These are phyloP conservation scores for Xyliphius kryptos DNA, from an alignment of 2,113 vertebrate genomes.

Conservation along the genomic window DNA sequence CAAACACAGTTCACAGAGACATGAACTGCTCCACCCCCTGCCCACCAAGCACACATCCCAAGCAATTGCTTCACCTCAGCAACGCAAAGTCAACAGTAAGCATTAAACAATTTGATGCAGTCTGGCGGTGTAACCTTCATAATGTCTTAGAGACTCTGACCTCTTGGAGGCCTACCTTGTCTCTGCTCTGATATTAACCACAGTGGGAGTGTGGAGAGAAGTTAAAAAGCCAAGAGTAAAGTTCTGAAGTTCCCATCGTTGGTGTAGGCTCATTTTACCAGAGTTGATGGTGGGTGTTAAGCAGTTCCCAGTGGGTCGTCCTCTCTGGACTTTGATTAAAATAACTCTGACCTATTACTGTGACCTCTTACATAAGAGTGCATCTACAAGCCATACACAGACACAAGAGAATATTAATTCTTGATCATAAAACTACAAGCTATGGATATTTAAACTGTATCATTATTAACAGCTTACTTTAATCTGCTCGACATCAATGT, in stretches of 20 bases:
- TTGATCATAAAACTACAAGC: no score
- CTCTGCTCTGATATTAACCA: constrained; percentile 64
- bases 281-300: constrained; percentile 53
- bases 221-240: constrained; percentile 49
- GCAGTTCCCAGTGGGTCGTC: constrained; percentile 56
- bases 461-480: no score
- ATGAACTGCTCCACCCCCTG: constrained; percentile 20
- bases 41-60: constrained; percentile 43
- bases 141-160: constrained; percentile 54
- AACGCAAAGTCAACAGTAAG: constrained; percentile 62
- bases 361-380: no score
- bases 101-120: constrained; percentile 64
- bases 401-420: no score
- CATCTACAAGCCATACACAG: no score
- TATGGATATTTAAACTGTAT: no score
- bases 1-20: constrained; percentile 56
- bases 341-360: constrained; percentile 13
- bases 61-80: constrained; percentile 64
- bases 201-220: constrained; percentile 53
- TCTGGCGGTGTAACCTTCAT: constrained; percentile 49
- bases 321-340: constrained; percentile 64
- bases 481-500: no score
- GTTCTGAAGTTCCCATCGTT: constrained; percentile 54
- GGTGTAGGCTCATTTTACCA: constrained; percentile 59
- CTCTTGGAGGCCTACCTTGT: constrained; percentile 45